Conservation (phyloP, 2,113 vertebrate species). For the Synodontis membranacea region DNA sequence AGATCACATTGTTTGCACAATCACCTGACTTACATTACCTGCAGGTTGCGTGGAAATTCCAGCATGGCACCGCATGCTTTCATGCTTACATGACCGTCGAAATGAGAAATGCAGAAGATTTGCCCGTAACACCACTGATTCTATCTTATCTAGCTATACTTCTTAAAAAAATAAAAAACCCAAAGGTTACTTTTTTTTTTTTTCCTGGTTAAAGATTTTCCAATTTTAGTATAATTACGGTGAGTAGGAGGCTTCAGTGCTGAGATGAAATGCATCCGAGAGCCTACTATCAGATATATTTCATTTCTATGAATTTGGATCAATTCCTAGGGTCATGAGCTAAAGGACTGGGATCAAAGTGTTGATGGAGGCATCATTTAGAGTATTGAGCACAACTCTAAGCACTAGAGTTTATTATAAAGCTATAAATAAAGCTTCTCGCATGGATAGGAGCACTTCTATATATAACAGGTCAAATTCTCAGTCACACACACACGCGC, state of each 20-base stretch:
- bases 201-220: too few relatives aligned
- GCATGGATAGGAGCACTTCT: neutral
- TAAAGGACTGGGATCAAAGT: neutral
- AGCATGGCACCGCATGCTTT: neutral
- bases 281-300: neutral
- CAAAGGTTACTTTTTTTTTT: too few relatives aligned
- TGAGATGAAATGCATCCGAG: neutral
- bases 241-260: neutral
- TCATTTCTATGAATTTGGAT: neutral
- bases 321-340: neutral
- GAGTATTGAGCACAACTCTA: neutral
- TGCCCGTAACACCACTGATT: neutral
- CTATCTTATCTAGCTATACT: neutral
- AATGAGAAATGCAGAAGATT: neutral
- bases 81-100: neutral
- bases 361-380: neutral
- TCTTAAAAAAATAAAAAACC: neutral
- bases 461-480: conserved; percentile 8
- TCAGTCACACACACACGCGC: neutral
- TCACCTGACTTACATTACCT: neutral
- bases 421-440: neutral
- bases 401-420: neutral
- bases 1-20: neutral
- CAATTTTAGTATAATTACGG: neutral
- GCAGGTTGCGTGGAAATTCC: neutral